Percentiles rank a stretch among this genome's conserved stretches.
Conservation (phyloP, 2,888 invertebrate species). For the Ommatoiulus sabulosus region DNA sequence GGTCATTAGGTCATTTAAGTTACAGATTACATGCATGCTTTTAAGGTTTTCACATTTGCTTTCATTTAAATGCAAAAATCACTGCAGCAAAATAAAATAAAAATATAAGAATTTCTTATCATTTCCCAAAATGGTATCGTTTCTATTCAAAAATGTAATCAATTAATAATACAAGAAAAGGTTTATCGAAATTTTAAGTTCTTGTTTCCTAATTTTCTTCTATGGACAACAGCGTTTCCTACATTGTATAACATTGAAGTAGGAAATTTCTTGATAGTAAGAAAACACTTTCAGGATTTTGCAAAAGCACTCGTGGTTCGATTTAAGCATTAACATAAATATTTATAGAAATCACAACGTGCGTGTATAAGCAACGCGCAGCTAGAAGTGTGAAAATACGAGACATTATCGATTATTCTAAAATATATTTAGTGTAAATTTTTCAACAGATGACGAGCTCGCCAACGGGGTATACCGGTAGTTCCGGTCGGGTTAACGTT, state of each 20-base stretch:
- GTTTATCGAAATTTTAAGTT: neutral
- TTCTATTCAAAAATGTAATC: no score
- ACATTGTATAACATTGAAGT: no score
- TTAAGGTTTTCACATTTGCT: neutral
- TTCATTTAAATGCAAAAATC: no score
- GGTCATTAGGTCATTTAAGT: no score
- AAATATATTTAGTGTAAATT: neutral
- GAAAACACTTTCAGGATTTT: neutral
- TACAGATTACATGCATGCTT: neutral
- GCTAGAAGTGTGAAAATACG: neutral
- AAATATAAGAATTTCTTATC: no score
- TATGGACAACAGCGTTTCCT: no score
- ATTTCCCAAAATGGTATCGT: no score
- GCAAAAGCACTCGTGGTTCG: neutral
- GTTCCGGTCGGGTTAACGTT: neutral
- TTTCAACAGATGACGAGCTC: neutral
- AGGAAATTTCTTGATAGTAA: no score
- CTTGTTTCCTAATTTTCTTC: neutral
- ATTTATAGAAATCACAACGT: neutral
- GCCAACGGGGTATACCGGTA: neutral
- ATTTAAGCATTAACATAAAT: neutral
- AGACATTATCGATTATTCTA: neutral
- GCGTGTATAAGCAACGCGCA: neutral
- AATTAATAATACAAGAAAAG: no score
- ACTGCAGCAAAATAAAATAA: no score